Evolutionary conservation across 2,113 vertebrate genomes (phyloP), one percentile per base, ranked within the genome.

Genomic region (Ochotona curzoniae): DNA sequence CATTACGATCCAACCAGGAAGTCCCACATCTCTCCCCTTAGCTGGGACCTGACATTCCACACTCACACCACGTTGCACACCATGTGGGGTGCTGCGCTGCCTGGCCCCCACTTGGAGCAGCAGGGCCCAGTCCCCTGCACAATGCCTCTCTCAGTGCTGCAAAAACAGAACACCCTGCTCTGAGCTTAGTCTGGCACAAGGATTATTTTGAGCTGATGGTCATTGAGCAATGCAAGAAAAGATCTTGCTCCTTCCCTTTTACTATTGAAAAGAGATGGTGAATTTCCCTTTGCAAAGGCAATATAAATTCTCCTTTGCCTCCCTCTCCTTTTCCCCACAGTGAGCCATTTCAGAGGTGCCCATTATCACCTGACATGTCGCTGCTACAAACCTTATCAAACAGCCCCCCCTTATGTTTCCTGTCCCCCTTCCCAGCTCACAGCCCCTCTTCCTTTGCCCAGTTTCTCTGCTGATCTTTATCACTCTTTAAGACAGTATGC

Each of bases 11-110:
- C 79, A 61, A 9, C 89, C 92, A 69, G 30, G 71, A 83, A 83
- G n/a, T 79, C 38, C 91, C 60, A 79, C 69, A 17, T 26, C 78
- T 21, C 79, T 90, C 86, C 70, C 82, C 69, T 93, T 83, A 61
- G 86, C 69, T 32, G 4, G 73, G n/a, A 4, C 12, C 81, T 0
- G 7, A 83, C n/a, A 81, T 1, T 23, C 13, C 73, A 64, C 61
- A 44, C 47, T 66, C 80, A 73, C 44, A 76, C 63, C 35, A 67
- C 51, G 32, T 12, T 78, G 61, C 60, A 25, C 38, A 44, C 38
- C 4, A 44, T 4, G 38, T 44, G 38, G 38, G 38, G 6, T 44
- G 38, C 38, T 44, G 38, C 6, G 38, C 6, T 44, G 38, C 38
- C 38, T 44, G 38, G 38, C 38, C 38, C 38, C 38, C 38, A 44